Conservation (phyloP, 2,797 vertebrate genomes). For the Philypnodon macrostomus region DNA sequence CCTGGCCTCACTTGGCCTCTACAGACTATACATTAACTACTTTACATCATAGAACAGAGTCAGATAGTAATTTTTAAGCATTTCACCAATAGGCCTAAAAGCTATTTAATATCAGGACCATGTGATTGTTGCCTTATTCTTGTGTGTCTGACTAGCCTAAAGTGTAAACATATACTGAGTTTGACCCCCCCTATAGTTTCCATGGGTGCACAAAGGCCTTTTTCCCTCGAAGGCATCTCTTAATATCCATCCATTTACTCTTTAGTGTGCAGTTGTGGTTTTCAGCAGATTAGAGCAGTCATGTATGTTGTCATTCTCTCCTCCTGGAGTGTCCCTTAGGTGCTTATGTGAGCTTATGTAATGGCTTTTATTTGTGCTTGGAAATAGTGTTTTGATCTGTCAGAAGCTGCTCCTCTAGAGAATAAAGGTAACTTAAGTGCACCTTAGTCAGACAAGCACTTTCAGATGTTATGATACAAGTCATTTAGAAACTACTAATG, state of each 20-base stretch:
- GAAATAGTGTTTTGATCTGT: not conserved
- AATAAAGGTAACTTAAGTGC: not conserved
- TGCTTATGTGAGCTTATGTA: slow-evolving; percentile 4
- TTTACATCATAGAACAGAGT: too few species aligned
- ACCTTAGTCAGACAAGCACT: not conserved
- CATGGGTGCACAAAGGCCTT: not conserved
- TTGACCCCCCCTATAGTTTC: slow-evolving; percentile 4
- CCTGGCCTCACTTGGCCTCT: too few species aligned
- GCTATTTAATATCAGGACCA: too few species aligned
- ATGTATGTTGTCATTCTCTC: slow-evolving; percentile 21
- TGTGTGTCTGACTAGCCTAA: not conserved
- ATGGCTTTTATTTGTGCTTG: slow-evolving; percentile 6
- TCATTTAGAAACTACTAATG: not conserved
- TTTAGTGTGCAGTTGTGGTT: not conserved
- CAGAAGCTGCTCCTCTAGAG: not conserved
- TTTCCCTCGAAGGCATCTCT: not conserved
- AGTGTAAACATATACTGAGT: not conserved
- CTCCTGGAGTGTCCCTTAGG: slow-evolving; percentile 2
- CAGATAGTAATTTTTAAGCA: too few species aligned
- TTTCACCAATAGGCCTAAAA: too few species aligned
- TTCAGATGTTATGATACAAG: not conserved
- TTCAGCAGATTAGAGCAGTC: slow-evolving; percentile 6
- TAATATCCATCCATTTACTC: slow-evolving; percentile 3
- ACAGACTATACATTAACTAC: too few species aligned
- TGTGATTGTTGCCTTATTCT: too few species aligned